A percentile compares a stretch with the other conserved stretches of the same genome.
Evolutionary conservation across 2,888 invertebrate genomes (phyloP).

Genomic region (Magallana nippona): DNA sequence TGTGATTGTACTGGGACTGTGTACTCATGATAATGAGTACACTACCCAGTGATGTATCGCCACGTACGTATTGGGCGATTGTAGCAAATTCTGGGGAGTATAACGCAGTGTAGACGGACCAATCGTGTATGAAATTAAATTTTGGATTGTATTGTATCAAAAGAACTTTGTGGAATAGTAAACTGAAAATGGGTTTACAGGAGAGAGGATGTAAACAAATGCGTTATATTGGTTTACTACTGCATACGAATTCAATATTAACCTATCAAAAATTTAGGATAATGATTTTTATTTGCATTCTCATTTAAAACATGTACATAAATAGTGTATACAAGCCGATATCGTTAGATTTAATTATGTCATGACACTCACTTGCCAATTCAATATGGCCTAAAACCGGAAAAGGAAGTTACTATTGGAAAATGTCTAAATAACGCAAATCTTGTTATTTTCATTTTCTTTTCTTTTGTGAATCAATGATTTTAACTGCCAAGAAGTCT

Average conservation of each 20-base stretch:
- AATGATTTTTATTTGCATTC: not conserved
- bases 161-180: too few relatives aligned
- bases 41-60: too few relatives aligned
- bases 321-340: not conserved
- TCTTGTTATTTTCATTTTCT: not conserved
- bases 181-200: not conserved
- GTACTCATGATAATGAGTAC: too few relatives aligned
- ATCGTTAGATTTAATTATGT: not conserved
- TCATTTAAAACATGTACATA: not conserved
- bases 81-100: too few relatives aligned
- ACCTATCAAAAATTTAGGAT: not conserved
- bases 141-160: too few relatives aligned
- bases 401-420: conserved; percentile 57
- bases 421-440: conserved; percentile 10
- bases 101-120: too few relatives aligned
- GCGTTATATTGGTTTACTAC: not conserved
- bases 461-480: too few relatives aligned
- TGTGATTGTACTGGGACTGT: too few relatives aligned
- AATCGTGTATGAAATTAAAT: too few relatives aligned
- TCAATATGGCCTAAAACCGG: conserved; percentile 51
- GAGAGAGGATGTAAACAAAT: not conserved
- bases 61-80: too few relatives aligned
- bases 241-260: not conserved
- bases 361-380: conserved; percentile 28
- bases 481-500: too few relatives aligned